phyloP scores from a whole-genome alignment of 1,140 invertebrate genomes.

The Lasaia peninsularis region DNA sequence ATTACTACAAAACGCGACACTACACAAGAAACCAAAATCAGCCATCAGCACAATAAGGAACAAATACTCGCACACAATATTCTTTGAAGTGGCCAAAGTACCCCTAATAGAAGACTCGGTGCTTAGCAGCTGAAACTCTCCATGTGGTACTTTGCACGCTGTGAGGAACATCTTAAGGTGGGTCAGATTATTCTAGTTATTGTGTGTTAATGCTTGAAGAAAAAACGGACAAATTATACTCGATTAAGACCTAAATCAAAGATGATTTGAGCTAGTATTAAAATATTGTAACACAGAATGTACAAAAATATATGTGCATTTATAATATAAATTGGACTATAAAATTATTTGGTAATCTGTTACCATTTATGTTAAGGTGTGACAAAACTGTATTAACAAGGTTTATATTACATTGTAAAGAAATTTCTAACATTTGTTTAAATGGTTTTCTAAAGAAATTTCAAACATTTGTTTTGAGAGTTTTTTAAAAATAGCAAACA shows the following conservation, averaged over 20 bases:
- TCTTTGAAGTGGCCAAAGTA: constrained; percentile 89
- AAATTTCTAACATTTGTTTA: too few species aligned
- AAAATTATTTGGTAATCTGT: not conserved
- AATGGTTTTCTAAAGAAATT: too few species aligned
- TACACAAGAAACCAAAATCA: constrained; percentile 86
- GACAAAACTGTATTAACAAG: too few species aligned
- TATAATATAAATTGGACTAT: not conserved
- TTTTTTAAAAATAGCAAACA: too few species aligned
- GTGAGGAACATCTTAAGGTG: constrained; percentile 41
- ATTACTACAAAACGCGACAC: constrained; percentile 84
- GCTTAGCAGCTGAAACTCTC: constrained; percentile 46
- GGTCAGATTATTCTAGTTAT: constrained; percentile 24
- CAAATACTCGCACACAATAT: constrained; percentile 97
- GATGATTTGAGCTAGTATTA: not conserved
- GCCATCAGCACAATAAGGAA: constrained; percentile 90
- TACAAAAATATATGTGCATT: not conserved
- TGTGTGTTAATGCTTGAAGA: not conserved
- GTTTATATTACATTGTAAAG: too few species aligned
- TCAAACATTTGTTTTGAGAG: too few species aligned
- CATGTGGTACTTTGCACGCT: constrained; percentile 34
- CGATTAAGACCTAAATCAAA: not conserved
- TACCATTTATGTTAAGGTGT: not conserved
- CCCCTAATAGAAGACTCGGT: constrained; percentile 77
- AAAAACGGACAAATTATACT: not conserved
- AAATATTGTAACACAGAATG: not conserved